phyloP scores from a whole-genome alignment of 2,888 invertebrate species.

The Ditula angustiorana region DNA sequence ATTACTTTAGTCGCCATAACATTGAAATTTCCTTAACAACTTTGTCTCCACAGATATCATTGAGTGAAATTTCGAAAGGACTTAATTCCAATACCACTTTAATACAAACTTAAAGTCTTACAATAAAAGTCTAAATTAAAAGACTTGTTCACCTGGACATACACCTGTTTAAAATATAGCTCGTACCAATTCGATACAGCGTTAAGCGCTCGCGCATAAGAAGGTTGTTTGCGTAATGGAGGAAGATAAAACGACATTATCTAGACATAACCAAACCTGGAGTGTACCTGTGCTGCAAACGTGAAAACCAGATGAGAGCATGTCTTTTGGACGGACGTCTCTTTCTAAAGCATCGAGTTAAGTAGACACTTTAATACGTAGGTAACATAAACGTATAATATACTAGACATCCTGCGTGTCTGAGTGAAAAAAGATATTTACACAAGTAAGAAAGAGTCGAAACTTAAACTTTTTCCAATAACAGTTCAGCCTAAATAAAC shows the following conservation, averaged over 20 bases:
- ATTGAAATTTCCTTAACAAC: neutral
- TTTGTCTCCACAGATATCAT: neutral
- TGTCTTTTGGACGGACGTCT: too few relatives aligned
- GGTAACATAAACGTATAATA: too few relatives aligned
- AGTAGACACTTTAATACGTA: too few relatives aligned
- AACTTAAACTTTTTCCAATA: too few relatives aligned
- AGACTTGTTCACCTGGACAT: neutral
- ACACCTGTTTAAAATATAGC: neutral
- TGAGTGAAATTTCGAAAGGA: neutral
- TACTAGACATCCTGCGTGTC: too few relatives aligned
- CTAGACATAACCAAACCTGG: too few relatives aligned
- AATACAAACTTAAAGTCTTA: neutral
- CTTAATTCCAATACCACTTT: neutral
- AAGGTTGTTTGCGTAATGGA: neutral
- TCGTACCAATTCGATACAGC: neutral
- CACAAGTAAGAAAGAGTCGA: too few relatives aligned
- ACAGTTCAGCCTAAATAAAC: too few relatives aligned
- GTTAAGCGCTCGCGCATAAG: slow-evolving; percentile 1
- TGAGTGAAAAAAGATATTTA: too few relatives aligned
- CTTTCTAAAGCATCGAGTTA: too few relatives aligned
- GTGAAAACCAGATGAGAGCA: too few relatives aligned
- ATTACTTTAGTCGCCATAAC: neutral
- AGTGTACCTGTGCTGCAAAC: too few relatives aligned
- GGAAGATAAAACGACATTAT: neutral
- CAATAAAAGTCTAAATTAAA: neutral